Conservation (phyloP, 1,140 invertebrate species). For the Cherax quadricarinatus region DNA sequence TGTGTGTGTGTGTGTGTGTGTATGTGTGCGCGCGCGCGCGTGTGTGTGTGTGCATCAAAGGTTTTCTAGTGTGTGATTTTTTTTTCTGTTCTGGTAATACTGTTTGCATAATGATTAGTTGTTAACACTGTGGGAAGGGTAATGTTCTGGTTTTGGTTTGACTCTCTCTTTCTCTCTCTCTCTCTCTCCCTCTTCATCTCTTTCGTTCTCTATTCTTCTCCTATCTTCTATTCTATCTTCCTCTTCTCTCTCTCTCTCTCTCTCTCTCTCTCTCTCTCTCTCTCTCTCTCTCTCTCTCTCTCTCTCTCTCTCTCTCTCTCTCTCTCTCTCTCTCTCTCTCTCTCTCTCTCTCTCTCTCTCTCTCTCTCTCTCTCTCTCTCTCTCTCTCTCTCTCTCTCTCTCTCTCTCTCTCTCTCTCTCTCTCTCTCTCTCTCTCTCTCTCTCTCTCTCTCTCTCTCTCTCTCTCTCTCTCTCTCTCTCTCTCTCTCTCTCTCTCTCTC, state of each 20-base stretch:
- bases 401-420: background rate
- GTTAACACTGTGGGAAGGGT: too few species aligned
- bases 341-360: too few species aligned
- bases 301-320: background rate
- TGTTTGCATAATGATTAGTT: too few species aligned
- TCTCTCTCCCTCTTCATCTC: conserved; percentile 16
- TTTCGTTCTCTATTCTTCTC: conserved; percentile 9
- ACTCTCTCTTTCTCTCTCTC: conserved; percentile 14
- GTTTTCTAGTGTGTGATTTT: too few species aligned
- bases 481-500: background rate
- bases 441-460: too few species aligned
- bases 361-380: too few species aligned
- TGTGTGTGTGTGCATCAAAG: too few species aligned
- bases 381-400: background rate
- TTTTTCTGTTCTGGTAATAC: too few species aligned
- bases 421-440: too few species aligned
- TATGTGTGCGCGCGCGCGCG: too few species aligned
- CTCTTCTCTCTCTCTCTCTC: conserved; percentile 13
- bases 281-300: too few species aligned
- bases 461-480: background rate
- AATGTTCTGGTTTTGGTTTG: background rate
- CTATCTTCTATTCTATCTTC: background rate
- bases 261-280: background rate
- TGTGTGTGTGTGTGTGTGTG: too few species aligned
- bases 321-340: background rate